Evolutionary conservation across 2,888 invertebrate species (phyloP), one percentile per base, ranked within the genome.

Genomic region (Meiosimyza decipiens): DNA sequence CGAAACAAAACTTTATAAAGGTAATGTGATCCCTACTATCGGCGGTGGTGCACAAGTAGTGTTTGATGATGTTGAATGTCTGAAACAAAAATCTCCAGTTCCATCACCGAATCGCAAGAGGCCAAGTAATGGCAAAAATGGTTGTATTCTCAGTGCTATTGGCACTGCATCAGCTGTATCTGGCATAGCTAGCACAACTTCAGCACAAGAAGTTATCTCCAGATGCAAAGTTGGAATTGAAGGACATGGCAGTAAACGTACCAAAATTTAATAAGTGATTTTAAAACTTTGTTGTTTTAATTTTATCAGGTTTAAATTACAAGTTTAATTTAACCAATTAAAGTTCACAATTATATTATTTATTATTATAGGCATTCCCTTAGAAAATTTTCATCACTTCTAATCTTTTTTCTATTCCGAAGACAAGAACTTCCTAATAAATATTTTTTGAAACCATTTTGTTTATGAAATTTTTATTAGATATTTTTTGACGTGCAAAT

Each of bases 31-130:
- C 2, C 96, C 96, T 0, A 99, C 99, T 0, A 92, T 93, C 72
- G 95, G 96, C 2, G 99, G 99, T 0, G 99, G 99, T 0, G 95
- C 97, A 0, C 97, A 98, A 82, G 94, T 99, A 0, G 93, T 98
- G 40, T 97, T 98, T 84, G 94, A 95, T 79, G 98, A 98, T 86
- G 94, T 99, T 1, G 99, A 99, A 85, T 92, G 93, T 83, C 85
- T 98, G 11, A 92, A 92, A 77, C 96, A 96, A 82, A 90, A 92
- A 80, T 95, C 95, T 0, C 95, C 95, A 0, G 91, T 89, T 1
- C 85, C 82, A n/a, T 87, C 88, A n/a, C 87, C 87, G 5, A 83
- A 83, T 22, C 83, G 87, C 6, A 88, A 88, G 73, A 83, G 88
- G 6, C 84, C 85, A 5, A 87, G 86, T 73, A 83, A 83, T 73